Evolutionary conservation across 2,888 invertebrate species (phyloP), one percentile per base, ranked within the genome.

Genomic region (Agrotis clavis): DNA sequence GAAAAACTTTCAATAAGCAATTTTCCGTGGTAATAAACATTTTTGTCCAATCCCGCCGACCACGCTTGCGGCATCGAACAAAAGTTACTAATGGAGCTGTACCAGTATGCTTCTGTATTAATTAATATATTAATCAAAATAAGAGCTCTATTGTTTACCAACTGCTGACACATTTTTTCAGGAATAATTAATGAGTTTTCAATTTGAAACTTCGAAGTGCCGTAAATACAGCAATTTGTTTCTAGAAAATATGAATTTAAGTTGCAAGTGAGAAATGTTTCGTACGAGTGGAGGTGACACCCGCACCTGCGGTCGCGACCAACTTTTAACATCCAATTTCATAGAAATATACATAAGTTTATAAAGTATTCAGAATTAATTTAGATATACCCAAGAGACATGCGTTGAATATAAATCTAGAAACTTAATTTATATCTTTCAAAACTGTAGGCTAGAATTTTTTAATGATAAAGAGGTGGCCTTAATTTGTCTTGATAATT

Each of bases 221-320:
- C 88, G 90, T 92, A 92, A 93, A 92, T 92, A 92, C 82, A 78
- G 87, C 88, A 91, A 92, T 91, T 92, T 92, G 86, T 90, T 87
- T 87, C 82, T 86, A 81, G 87, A 91, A 93, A 91, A 91, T 90
- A 91, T 90, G 90, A 91, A 92, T 93, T 90, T 87, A 92, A 92
- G 88, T 91, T 92, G 89, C 87, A 86, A 83, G 89, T 91, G 94
- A 94, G 93, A 94, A 94, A 94, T 94, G 92, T 92, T 91, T 91
- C 89, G 87, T 86, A 81, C 89, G 89, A 92, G 89, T 87, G 88
- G 89, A 91, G 90, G 86, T 90, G 94, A 92, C 93, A 90, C 77
- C 80, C 88, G 85, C 94, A 94, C 94, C 94, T 94, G 94, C 83
- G 92, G 81, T 85, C 90, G 86, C 87, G 86, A 86, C 79, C 83